Conservation (phyloP, 2,113 vertebrate genomes). For the Cromileptes altivelis region DNA sequence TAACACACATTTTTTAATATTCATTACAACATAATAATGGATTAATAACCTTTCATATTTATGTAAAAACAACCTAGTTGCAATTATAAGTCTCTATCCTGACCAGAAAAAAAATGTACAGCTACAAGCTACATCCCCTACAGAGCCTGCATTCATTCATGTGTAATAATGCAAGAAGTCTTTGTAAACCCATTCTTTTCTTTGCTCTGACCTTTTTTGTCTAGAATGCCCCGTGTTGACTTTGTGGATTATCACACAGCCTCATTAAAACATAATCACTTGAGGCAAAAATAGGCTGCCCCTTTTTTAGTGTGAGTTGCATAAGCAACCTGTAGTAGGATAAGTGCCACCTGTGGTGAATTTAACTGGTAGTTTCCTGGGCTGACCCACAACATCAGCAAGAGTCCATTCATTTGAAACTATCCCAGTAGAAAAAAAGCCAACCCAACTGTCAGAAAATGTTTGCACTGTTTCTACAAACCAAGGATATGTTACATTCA, state of each 20-base stretch:
- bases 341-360: neutral
- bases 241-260: slow-evolving; percentile 1
- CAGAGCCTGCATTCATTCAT: neutral
- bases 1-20: neutral
- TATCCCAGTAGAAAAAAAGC: neutral
- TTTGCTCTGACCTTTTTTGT: neutral
- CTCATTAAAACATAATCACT: neutral
- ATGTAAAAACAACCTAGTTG: neutral
- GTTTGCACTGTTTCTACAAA: too few relatives aligned
- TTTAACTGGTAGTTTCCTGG: neutral
- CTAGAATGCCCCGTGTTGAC: neutral
- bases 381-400: neutral
- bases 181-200: neutral
- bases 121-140: neutral
- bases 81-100: neutral
- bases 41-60: neutral
- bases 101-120: neutral
- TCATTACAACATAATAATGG: neutral
- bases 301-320: too few relatives aligned
- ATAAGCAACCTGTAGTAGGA: neutral
- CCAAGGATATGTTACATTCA: too few relatives aligned
- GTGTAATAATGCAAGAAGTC: neutral
- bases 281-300: too few relatives aligned
- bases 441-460: too few relatives aligned
- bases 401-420: neutral